Conservation (phyloP, 2,113 vertebrate species). For the Buteo buteo region DNA sequence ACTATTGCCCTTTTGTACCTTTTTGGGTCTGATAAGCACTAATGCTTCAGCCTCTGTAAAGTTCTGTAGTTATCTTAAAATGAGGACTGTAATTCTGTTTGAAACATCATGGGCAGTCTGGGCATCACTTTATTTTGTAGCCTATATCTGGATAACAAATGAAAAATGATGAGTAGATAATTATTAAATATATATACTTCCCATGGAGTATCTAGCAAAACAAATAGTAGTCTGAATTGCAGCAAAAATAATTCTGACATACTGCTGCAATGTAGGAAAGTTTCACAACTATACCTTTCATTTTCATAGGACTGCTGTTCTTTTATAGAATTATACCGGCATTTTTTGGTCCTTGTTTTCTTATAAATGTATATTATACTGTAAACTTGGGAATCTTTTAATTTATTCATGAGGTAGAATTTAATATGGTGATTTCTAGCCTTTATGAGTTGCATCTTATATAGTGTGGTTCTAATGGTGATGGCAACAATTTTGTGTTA, state of each 20-base stretch:
- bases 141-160: background rate
- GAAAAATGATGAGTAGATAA: background rate
- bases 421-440: conserved; percentile 71
- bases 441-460: conserved; percentile 71
- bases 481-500: background rate
- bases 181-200: conserved; percentile 36
- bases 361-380: conserved; percentile 75
- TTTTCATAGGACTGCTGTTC: conserved; percentile 41
- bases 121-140: background rate
- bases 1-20: background rate
- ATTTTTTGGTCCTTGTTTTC: conserved; percentile 65
- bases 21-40: background rate
- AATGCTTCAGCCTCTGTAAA: background rate
- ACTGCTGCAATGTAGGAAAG: conserved; percentile 60
- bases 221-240: conserved; percentile 52
- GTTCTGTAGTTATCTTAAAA: background rate
- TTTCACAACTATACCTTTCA: conserved; percentile 55
- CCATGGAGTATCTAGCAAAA: conserved; percentile 13
- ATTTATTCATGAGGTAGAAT: conserved; percentile 79
- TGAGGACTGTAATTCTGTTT: background rate
- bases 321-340: conserved; percentile 65
- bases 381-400: conserved; percentile 73
- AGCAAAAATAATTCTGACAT: conserved; percentile 68
- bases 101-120: background rate
- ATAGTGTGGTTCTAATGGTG: background rate